Percentiles rank a stretch among this genome's conserved stretches.
Conservation (phyloP, 2,888 invertebrate genomes). For the Imbricaverruca yamaguchii region DNA sequence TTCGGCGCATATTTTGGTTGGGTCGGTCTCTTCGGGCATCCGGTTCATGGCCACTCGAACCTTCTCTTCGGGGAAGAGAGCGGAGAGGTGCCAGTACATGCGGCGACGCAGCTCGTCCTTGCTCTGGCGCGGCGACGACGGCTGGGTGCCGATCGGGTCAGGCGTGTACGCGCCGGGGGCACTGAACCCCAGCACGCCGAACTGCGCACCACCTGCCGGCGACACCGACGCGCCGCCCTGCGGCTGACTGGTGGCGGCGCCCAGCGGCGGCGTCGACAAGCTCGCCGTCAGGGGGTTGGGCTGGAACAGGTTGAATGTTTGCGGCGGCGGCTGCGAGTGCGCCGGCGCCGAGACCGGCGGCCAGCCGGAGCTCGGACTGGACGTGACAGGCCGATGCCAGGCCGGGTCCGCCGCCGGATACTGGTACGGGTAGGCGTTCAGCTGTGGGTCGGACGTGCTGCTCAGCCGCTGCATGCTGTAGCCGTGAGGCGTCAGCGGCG, state of each 20-base stretch:
- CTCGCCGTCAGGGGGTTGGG: slow-evolving; percentile 17
- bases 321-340: slow-evolving; percentile 29
- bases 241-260: slow-evolving; percentile 2
- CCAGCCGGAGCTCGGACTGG: slow-evolving; percentile 10
- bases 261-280: slow-evolving; percentile 8
- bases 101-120: slow-evolving; percentile 61
- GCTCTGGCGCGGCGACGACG: slow-evolving; percentile 7
- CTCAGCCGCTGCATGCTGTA: slow-evolving; percentile 46
- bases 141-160: slow-evolving; percentile 8
- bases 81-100: slow-evolving; percentile 79
- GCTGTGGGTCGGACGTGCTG: slow-evolving; percentile 56
- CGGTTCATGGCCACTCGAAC: slow-evolving; percentile 81
- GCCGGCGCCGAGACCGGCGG: slow-evolving; percentile 20
- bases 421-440: slow-evolving; percentile 47
- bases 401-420: slow-evolving; percentile 29
- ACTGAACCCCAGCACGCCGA: slow-evolving; percentile 12
- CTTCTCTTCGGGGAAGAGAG: slow-evolving; percentile 82
- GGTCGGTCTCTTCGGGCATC: slow-evolving; percentile 80
- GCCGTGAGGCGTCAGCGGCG: slow-evolving; percentile 37
- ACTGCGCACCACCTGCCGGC: slow-evolving; percentile 16
- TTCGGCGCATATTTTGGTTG: slow-evolving; percentile 80
- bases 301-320: neutral
- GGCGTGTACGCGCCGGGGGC: slow-evolving; percentile 17
- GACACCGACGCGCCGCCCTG: slow-evolving; percentile 18
- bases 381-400: slow-evolving; percentile 16